Evolutionary conservation across 2,888 invertebrate species (phyloP), one percentile per base, ranked within the genome.

Genomic region (Molanna angustata): DNA sequence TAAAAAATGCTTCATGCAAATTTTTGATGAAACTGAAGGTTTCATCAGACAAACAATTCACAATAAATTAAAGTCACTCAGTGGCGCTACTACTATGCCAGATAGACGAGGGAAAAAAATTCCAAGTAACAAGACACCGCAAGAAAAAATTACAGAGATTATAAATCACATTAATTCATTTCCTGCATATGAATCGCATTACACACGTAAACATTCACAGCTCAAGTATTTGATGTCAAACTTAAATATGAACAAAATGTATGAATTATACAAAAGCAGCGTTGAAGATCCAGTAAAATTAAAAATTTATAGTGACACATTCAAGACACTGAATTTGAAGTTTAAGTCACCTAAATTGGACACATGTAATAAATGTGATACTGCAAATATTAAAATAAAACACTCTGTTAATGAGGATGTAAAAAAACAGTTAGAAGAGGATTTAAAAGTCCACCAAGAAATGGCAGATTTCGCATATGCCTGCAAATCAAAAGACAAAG

Each of bases 21-120:
- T 37, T 37, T 37, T 37, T 37, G 14, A 17, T 37, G 37, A 37
- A 37, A 16, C 37, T 37, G 37, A 37, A 37, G 37, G 37, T 16
- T 37, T 37, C 37, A 37, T 37, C 9, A 37, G 37, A 17, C 37
- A 37, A 6, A 37, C 37, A 37, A 11, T 37, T 6, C 18, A 17
- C 13, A 37, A 37, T 16, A 16, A 37, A 37, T 37, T 37, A 17
- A 37, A 37, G 13, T 37, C 17, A 17, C 18, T 13, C 35, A 35
- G 35, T 35, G 35, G 35, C 14, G 11, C 37, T 37, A 11, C 17
- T 11, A 37, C 37, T 3, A 37, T 17, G 4, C 16, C 37, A 17
- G 37, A 37, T 17, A 37, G 17, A 37, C 16, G 37, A 37, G 37
- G 37, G 37, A 37, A 37, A 37, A 37, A 17, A 16, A 37, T 13